Evolutionary conservation across 1,140 invertebrate genomes (phyloP).

Genomic region (Oryctes rhinoceros): DNA sequence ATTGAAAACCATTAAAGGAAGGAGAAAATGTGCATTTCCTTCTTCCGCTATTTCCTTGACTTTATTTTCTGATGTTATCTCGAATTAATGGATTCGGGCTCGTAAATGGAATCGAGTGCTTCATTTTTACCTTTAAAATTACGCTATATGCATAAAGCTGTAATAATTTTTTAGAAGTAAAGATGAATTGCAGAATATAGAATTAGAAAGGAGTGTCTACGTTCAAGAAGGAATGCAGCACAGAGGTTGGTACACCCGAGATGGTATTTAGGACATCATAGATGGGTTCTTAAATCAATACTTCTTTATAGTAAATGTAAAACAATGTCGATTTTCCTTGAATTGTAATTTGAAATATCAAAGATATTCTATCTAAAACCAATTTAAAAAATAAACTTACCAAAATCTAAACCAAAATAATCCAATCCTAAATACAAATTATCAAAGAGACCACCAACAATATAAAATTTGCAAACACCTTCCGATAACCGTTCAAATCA

Average conservation of each 20-base stretch:
- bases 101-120: neutral
- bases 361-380: no score
- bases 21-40: no score
- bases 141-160: neutral
- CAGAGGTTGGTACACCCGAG: conserved; percentile 20
- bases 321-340: neutral
- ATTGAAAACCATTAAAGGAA: no score
- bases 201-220: conserved; percentile 39
- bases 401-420: neutral
- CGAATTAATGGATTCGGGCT: neutral
- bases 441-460: neutral
- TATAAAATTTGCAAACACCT: neutral
- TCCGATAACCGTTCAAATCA: neutral
- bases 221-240: neutral
- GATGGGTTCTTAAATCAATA: neutral
- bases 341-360: no score
- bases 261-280: conserved; percentile 15
- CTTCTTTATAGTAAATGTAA: conserved; percentile 1
- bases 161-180: neutral
- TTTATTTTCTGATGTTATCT: no score
- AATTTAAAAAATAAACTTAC: conserved; percentile 14
- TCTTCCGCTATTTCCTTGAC: no score
- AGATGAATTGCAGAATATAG: conserved; percentile 26
- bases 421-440: neutral
- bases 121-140: neutral